Evolutionary conservation across 2,797 vertebrate species (phyloP), one percentile per base, ranked within the genome.

Genomic region (Potorous gilbertii): DNA sequence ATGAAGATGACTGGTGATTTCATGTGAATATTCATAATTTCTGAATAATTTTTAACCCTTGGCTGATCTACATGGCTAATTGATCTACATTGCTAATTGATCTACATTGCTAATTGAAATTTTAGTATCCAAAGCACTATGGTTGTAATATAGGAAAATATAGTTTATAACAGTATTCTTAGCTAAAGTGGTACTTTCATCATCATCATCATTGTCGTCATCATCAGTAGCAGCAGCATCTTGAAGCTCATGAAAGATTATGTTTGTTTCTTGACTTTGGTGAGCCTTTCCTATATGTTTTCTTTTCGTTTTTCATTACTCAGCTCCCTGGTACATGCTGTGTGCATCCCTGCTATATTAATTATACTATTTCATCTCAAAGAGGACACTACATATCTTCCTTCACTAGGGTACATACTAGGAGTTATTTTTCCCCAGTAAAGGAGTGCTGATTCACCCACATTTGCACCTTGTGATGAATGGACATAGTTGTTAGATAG

Each of bases 1-100:
- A 54, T 92, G 96, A 92, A 95, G 11, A 56, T 96, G 54, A 66
- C n/a, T 93, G 27, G 91, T 21, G 90, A 18, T 93, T 94, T 96
- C 24, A 55, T 87, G 90, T 18, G 18, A 46, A 31, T 21, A 92
- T 92, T 87, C 50, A 1, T 92, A 92, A 54, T 95, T 16, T 91
- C 3, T 34, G 95, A 94, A 94, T 62, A 4, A 93, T n/a, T 94
- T 29, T 54, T 93, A 93, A 55, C 46, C n/a, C 28, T 93, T 91
- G 55, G 54, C 40, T 59, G 81, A 59, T 93, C 40, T 93, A 95
- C n/a, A n/a, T n/a, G n/a, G n/a, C n/a, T n/a, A n/a, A n/a, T n/a
- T n/a, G n/a, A n/a, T n/a, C n/a, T n/a, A n/a, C 94, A 52, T 52
- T 52, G 52, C 52, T 52, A 52, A 52, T 8, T 59, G 90, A 59